These are phyloP conservation scores for Gymnocephalus cernua DNA, from an alignment of 2,113 vertebrate species.

Conservation along the genomic window DNA sequence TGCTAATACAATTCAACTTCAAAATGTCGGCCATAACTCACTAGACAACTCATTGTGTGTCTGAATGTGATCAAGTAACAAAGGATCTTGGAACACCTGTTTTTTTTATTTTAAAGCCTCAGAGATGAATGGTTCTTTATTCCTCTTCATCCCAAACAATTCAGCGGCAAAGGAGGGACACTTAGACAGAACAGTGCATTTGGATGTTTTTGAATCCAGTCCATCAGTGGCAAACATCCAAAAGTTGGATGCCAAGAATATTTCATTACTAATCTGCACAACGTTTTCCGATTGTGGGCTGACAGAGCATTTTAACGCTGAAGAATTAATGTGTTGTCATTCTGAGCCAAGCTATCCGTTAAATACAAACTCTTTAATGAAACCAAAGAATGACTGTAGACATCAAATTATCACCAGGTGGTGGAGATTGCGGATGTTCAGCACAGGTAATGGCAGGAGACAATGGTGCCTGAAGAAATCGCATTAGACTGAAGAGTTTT, in stretches of 20 bases:
- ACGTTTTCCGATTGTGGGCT: not conserved
- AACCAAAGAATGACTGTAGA: constrained; percentile 13
- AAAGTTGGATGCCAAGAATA: constrained; percentile 22
- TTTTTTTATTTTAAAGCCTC: constrained; percentile 28
- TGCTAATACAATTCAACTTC: not conserved
- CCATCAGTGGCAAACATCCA: constrained; percentile 34
- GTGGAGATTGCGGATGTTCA: not conserved
- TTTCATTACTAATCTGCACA: constrained; percentile 9
- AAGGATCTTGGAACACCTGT: constrained; percentile 34
- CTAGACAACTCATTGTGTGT: not conserved
- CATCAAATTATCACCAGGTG: constrained; percentile 20
- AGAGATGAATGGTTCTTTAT: constrained; percentile 28
- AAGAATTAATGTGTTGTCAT: constrained; percentile 20
- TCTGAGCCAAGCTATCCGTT: not conserved
- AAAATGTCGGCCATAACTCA: not conserved
- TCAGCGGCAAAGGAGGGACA: constrained; percentile 22
- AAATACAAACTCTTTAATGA: constrained; percentile 20
- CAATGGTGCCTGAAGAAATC: not conserved
- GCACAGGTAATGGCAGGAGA: not conserved
- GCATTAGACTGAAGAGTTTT: not conserved
- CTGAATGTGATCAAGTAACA: not conserved
- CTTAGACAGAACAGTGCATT: not conserved
- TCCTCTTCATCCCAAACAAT: constrained; percentile 40
- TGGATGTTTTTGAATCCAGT: constrained; percentile 29
- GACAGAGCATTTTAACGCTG: constrained; percentile 11